Percentiles rank a stretch among this genome's conserved stretches.
Evolutionary conservation across 2,113 vertebrate species (phyloP).

Genomic region (Platycercus adscitus): DNA sequence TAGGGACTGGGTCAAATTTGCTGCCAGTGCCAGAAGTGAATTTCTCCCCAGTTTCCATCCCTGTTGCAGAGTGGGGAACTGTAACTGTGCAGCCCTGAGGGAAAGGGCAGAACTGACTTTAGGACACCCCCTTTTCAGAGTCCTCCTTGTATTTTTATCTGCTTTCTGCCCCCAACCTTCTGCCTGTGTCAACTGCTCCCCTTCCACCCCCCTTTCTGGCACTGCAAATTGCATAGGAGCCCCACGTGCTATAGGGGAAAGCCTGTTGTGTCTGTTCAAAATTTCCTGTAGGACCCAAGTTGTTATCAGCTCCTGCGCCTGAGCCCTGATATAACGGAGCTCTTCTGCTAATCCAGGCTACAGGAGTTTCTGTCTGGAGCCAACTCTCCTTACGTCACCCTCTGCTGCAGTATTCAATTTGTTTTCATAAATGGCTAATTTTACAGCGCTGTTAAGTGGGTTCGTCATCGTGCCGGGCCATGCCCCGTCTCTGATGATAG

Average conservation of each 20-base stretch:
- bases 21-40: neutral
- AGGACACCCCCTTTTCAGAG: neutral
- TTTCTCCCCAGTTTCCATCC: neutral
- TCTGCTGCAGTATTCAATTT: slow-evolving; percentile 76
- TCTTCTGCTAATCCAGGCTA: slow-evolving; percentile 70
- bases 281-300: slow-evolving; percentile 49
- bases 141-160: neutral
- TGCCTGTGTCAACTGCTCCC: neutral
- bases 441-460: slow-evolving; percentile 76
- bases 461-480: slow-evolving; percentile 73
- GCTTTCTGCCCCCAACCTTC: neutral
- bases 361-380: slow-evolving; percentile 69
- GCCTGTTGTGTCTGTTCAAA: slow-evolving; percentile 9
- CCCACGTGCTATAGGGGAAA: neutral
- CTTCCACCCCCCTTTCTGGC: neutral
- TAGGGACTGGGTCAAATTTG: neutral
- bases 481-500: slow-evolving; percentile 66
- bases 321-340: slow-evolving; percentile 62
- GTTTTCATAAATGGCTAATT: slow-evolving; percentile 81
- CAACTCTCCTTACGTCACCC: slow-evolving; percentile 77
- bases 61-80: neutral
- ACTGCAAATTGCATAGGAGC: neutral
- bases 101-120: neutral
- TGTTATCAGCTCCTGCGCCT: slow-evolving; percentile 51
- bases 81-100: neutral